A percentile compares a stretch with the other conserved stretches of the same genome.
Evolutionary conservation across 1,140 invertebrate genomes (phyloP).

Genomic region (Chymomyza costata): DNA sequence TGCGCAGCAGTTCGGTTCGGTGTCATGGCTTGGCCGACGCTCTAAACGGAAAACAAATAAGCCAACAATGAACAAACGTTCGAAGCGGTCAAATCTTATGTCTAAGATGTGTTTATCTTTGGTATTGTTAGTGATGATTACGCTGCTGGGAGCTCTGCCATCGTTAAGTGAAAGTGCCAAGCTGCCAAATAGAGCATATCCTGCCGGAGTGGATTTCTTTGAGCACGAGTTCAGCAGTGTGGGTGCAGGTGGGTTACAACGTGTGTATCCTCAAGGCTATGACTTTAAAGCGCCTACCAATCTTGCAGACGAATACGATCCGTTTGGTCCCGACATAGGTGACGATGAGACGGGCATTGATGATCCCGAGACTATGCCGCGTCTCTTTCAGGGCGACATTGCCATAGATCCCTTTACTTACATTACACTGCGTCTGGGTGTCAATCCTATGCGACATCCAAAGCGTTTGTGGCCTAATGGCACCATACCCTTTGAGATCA

Average conservation of each 20-base stretch:
- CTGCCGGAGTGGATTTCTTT: conserved; percentile 67
- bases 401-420: conserved; percentile 77
- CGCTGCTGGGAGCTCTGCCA: conserved; percentile 10
- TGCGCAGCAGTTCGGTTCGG: conserved; percentile 48
- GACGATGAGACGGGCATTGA: conserved; percentile 63
- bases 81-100: conserved; percentile 36
- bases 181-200: conserved; percentile 29
- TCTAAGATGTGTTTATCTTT: conserved; percentile 39
- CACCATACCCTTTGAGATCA: conserved; percentile 83
- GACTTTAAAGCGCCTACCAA: no score
- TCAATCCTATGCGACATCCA: conserved; percentile 78
- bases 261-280: no score
- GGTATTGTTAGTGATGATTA: conserved; percentile 9
- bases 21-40: conserved; percentile 23
- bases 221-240: conserved; percentile 65
- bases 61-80: conserved; percentile 14
- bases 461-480: conserved; percentile 82
- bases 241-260: conserved; percentile 48
- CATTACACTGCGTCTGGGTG: conserved; percentile 80
- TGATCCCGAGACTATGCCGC: conserved; percentile 82
- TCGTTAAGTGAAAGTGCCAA: conserved; percentile 49
- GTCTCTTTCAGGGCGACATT: conserved; percentile 83
- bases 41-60: conserved; percentile 34
- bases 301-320: conserved; percentile 54
- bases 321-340: conserved; percentile 49